These are phyloP conservation scores for Pleuronectes platessa DNA, from an alignment of 2,113 vertebrate species.

Conservation along the genomic window DNA sequence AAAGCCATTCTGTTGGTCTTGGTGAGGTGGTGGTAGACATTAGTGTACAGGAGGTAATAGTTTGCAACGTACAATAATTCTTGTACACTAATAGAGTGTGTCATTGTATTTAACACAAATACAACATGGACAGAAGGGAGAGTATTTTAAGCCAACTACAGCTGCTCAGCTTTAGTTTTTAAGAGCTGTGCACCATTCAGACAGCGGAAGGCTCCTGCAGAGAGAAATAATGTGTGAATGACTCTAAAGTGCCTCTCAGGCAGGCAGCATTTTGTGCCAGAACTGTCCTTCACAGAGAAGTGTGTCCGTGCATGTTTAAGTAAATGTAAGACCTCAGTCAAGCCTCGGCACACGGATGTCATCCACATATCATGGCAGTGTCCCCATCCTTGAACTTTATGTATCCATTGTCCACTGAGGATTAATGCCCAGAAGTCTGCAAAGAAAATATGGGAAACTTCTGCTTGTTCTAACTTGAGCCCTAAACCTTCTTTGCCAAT, in stretches of 20 bases:
- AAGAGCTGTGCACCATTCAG: neutral
- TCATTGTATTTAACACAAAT: neutral
- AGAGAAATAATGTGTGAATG: slow-evolving; percentile 2
- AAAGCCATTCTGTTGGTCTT: slow-evolving; percentile 18
- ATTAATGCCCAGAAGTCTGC: too few relatives aligned
- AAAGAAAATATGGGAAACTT: too few relatives aligned
- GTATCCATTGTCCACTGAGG: too few relatives aligned
- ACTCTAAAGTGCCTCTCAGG: neutral
- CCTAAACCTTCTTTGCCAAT: too few relatives aligned
- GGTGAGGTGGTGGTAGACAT: slow-evolving; percentile 9
- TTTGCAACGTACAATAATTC: neutral
- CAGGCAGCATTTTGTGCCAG: neutral
- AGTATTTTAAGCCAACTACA: neutral
- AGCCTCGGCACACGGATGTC: too few relatives aligned
- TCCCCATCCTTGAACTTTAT: too few relatives aligned
- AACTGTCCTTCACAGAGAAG: too few relatives aligned
- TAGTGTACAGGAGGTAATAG: neutral
- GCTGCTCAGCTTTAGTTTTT: neutral
- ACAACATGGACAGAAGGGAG: neutral
- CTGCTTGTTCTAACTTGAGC: too few relatives aligned
- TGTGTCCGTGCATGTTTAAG: too few relatives aligned
- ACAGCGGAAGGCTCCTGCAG: neutral
- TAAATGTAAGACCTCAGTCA: too few relatives aligned
- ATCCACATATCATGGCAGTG: too few relatives aligned
- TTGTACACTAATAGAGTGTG: neutral